Evolutionary conservation across 2,113 vertebrate species (phyloP).

Genomic region (Struthio camelus): DNA sequence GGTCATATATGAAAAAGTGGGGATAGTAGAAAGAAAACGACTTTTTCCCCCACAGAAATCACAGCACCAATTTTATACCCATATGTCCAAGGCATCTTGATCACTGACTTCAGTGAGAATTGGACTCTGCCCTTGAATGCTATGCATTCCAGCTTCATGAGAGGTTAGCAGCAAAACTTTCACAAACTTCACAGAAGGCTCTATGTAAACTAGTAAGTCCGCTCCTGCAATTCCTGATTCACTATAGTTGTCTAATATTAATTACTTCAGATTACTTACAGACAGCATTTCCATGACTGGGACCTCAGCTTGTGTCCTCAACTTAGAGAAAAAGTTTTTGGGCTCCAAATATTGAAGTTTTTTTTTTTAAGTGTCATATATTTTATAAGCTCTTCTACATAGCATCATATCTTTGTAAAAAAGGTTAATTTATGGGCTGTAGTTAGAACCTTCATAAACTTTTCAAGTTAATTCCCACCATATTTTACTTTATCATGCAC

Average conservation of each 20-base stretch:
- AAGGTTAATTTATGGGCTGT: constrained; percentile 57
- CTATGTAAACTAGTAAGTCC: background rate
- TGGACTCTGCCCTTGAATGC: background rate
- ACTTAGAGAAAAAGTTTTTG: background rate
- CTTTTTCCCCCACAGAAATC: background rate
- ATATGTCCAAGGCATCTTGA: background rate
- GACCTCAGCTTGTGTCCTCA: background rate
- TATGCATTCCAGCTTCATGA: background rate
- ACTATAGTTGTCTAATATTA: background rate
- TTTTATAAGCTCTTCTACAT: constrained; percentile 17
- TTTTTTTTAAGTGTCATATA: background rate
- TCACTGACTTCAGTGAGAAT: background rate
- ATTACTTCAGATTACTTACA: background rate
- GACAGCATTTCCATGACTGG: background rate
- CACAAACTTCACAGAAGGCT: background rate
- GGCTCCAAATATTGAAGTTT: background rate
- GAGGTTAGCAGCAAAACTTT: background rate
- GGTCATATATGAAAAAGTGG: background rate
- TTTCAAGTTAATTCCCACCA: constrained; percentile 76
- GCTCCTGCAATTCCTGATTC: background rate
- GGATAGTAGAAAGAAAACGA: background rate
- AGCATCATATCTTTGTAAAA: constrained; percentile 9
- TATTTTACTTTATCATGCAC: constrained; percentile 75
- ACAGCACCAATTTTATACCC: background rate
- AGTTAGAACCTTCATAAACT: constrained; percentile 45